Base-by-base conservation (phyloP, 2,888 invertebrate genomes). In the Sylvicola fuscatus region DNA sequence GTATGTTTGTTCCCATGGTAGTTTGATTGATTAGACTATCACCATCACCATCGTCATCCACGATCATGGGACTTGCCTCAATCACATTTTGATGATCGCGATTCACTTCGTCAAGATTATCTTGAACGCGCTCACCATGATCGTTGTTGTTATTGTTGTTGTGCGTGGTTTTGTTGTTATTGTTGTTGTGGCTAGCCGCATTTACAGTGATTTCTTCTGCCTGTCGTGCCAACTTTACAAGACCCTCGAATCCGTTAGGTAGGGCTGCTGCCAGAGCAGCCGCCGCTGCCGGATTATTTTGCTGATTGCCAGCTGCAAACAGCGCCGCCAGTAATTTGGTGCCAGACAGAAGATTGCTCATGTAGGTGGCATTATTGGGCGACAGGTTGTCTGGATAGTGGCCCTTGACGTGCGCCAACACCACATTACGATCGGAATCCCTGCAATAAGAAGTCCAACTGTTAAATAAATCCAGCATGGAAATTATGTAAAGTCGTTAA, bases 331-430 rank as follows among this genome's bases (percentile, higher is more conserved):
- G n/a, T n/a, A n/a, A n/a, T n/a, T n/a, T n/a, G n/a, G 14, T n/a
- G n/a, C 10, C 12, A 3, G 7, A 17, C n/a, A 13, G 11, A 6
- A 14, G 4, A 16, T 34, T 31, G 10, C 35, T 37, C n/a, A 38
- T 37, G 5, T 38, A 29, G 11, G 16, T 4, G 21, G 21, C 21
- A 21, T 21, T 8, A 21, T 21, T 21, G 4, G 21, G 5, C 8
- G 21, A 21, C 21, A 8, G 8, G 8, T 21, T 21, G 5, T 21
- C 21, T 6, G 21, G 21, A 33, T 74, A 75, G 47, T 75, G 74
- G 26, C 66, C 64, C 45, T 72, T 71, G 2, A 77, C 74, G 45
- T 78, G 78, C 12, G 64, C 60, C 42, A 75, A 54, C 2, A 77
- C 68, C 14, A 69, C 65, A 37, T 73, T 72, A 34, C 71, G 66